Conservation (phyloP, 2,113 vertebrate species). For the Gallinago jamesoni region DNA sequence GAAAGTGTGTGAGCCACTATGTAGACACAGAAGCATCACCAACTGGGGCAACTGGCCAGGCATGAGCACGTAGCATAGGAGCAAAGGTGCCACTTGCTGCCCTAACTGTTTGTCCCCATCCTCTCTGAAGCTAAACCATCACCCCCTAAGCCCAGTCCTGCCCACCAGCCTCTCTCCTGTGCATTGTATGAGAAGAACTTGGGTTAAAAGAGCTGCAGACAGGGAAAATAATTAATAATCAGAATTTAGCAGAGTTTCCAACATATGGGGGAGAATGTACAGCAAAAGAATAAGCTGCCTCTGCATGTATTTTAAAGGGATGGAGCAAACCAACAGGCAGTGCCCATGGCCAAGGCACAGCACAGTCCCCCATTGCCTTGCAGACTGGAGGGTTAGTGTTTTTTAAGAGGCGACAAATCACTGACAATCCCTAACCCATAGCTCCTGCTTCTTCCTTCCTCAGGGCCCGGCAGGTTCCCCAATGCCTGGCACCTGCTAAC, state of each 20-base stretch:
- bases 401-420: not conserved
- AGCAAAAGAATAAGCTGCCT: not conserved
- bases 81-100: not conserved
- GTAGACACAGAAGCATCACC: not conserved
- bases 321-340: not conserved
- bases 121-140: not conserved
- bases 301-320: not conserved
- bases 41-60: not conserved
- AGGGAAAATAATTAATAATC: not conserved
- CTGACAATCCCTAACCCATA: not conserved
- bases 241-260: not conserved
- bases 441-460: not conserved
- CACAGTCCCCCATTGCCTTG: too few species aligned
- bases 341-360: not conserved
- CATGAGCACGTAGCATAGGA: rapidly evolving
- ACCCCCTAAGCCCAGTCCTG: not conserved
- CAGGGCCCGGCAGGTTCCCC: not conserved
- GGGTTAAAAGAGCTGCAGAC: not conserved
- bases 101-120: not conserved
- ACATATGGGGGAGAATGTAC: not conserved
- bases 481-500: not conserved
- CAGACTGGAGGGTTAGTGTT: not conserved
- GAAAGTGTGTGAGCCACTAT: not conserved
- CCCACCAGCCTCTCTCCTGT: not conserved
- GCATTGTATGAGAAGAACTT: not conserved